Base-by-base conservation (phyloP, 2,888 invertebrate species). In the Xanthia icteritia region DNA sequence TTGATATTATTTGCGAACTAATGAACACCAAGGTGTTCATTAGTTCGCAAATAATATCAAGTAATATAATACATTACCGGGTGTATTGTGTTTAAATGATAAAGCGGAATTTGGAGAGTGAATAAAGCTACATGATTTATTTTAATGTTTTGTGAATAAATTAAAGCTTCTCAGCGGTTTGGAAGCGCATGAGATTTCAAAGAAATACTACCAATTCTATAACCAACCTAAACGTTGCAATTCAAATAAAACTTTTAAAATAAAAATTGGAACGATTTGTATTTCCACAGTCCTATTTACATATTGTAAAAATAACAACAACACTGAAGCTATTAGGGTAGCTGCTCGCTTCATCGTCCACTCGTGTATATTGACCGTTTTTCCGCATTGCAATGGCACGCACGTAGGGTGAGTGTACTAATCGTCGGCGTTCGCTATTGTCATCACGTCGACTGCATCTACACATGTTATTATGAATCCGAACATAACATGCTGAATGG, bases 371-470 rank as follows among this genome's bases (percentile, higher is more conserved):
- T 82, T 70, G 73, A 58, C 36, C 42, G 61, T 71, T 77, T 81
- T 74, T 64, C 61, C 48, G 54, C 73, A 78, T 84, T 75, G 74
- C 56, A 76, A 83, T 79, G 56, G 61, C 63, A 75, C 42, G 66
- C 73, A 78, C 78, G 85, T 73, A 73, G 73, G 23, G 68, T 42
- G 69, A 77, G 65, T 54, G 27, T 11, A 63, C 78, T 75, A 84
- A 82, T 78, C 66, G 82, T 70, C 39, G 65, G 36, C 56, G 23
- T 56, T 75, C 69, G 31, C 85, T 76, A 65, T 75, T 75, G 81
- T 70, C 81, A 77, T 60, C 68, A 64, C 36, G 65, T 72, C 20
- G 66, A 66, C 42, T 58, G 56, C 60, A 39, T 13, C 48, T 51
- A 68, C 71, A 71, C 56, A 66, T 71, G 63, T 70, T 80, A 64